Evolutionary conservation across 2,113 vertebrate species (phyloP).

Genomic region (Tonatia bakeri): DNA sequence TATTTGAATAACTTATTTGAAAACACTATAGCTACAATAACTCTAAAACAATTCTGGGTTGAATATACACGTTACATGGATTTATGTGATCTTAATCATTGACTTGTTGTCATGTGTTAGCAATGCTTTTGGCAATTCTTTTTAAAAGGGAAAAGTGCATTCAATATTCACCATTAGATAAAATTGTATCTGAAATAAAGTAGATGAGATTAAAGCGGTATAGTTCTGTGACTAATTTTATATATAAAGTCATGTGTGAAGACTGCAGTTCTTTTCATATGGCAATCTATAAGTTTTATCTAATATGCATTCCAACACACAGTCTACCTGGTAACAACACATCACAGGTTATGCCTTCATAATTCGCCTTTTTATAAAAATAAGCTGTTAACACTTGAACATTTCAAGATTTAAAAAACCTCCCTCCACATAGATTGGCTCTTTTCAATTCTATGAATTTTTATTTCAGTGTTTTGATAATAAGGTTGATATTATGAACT

Average conservation of each 20-base stretch:
- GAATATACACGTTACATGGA: slow-evolving; percentile 72
- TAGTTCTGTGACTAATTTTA: slow-evolving; percentile 37
- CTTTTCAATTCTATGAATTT: slow-evolving; percentile 6
- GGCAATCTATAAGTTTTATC: slow-evolving; percentile 27
- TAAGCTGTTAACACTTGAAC: background rate
- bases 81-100: slow-evolving; percentile 78
- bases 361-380: slow-evolving; percentile 34
- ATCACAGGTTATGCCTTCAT: slow-evolving; percentile 50
- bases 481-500: slow-evolving; percentile 12
- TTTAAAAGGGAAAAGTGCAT: slow-evolving; percentile 40
- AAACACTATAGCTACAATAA: slow-evolving; percentile 80
- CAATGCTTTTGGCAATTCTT: slow-evolving; percentile 69
- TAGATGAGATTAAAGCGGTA: background rate
- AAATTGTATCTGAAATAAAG: slow-evolving; percentile 55
- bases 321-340: slow-evolving; percentile 33
- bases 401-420: background rate
- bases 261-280: background rate
- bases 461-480: slow-evolving; percentile 9
- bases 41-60: slow-evolving; percentile 82
- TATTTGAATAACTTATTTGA: slow-evolving; percentile 87
- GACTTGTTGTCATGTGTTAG: slow-evolving; percentile 76
- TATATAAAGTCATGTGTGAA: background rate
- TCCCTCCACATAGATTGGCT: background rate
- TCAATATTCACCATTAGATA: slow-evolving; percentile 41
- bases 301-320: slow-evolving; percentile 68